phyloP scores from a whole-genome alignment of 2,113 vertebrate genomes.

The Hiodon tergisus region DNA sequence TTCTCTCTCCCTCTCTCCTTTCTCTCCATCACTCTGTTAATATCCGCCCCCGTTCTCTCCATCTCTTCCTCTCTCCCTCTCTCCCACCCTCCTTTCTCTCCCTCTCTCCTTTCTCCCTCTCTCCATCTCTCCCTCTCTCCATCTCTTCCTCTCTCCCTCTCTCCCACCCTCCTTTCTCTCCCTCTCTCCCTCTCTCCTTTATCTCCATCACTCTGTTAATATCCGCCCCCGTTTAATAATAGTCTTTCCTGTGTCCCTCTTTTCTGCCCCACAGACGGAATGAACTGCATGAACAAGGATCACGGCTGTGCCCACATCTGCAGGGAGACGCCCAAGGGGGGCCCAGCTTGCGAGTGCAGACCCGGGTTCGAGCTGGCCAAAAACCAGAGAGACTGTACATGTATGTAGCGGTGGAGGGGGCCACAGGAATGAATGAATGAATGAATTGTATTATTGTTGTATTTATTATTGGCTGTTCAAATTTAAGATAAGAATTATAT shows the following conservation, averaged over 20 bases:
- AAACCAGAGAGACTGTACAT: conserved; percentile 95
- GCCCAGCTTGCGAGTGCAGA: conserved; percentile 93
- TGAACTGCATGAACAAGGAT: conserved; percentile 99
- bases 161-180: conserved; percentile 15
- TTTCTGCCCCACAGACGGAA: conserved; percentile 77
- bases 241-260: conserved; percentile 31
- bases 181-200: conserved; percentile 36
- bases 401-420: conserved; percentile 70
- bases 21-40: too few relatives aligned
- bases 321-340: conserved; percentile 93
- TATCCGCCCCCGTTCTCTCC: too few relatives aligned
- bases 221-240: too few relatives aligned
- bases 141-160: too few relatives aligned
- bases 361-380: conserved; percentile 94
- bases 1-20: background rate
- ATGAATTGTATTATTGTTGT: too few relatives aligned
- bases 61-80: background rate
- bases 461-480: too few relatives aligned
- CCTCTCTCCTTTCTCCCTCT: too few relatives aligned
- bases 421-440: background rate
- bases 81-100: too few relatives aligned
- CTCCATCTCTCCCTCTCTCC: background rate
- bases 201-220: conserved; percentile 17
- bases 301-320: conserved; percentile 98
- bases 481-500: too few relatives aligned